Evolutionary conservation across 1,140 invertebrate genomes (phyloP).

Genomic region (Teleopsis dalmanni): DNA sequence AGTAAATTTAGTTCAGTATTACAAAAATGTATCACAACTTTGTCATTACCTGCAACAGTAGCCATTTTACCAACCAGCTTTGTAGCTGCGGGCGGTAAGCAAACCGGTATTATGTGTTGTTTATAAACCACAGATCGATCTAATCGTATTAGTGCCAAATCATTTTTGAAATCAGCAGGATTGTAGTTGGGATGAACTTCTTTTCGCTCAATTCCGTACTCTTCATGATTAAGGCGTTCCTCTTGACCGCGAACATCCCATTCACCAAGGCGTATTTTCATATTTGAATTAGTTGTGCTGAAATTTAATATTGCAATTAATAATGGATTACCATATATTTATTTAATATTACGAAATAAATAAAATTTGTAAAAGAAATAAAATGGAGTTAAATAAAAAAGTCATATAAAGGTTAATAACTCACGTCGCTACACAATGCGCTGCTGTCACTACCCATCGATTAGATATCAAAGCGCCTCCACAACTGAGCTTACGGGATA

Average conservation of each 20-base stretch:
- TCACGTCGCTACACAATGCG: constrained; percentile 83
- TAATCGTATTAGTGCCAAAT: constrained; percentile 77
- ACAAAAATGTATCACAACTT: too few species aligned
- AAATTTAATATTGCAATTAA: not conserved
- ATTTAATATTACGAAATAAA: not conserved
- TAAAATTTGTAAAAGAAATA: not conserved
- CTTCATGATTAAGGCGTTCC: constrained; percentile 77
- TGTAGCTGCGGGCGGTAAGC: constrained; percentile 63
- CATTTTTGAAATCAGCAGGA: constrained; percentile 80
- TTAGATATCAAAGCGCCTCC: constrained; percentile 85
- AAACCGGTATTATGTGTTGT: constrained; percentile 82
- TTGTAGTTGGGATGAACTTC: constrained; percentile 86
- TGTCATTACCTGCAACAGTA: constrained; percentile 79
- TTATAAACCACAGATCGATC: constrained; percentile 72
- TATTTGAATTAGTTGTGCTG: constrained; percentile 68
- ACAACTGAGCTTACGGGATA: constrained; percentile 83
- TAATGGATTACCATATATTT: not conserved
- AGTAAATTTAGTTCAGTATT: too few species aligned
- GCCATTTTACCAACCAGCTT: constrained; percentile 76
- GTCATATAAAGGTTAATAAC: constrained; percentile 33
- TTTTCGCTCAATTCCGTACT: constrained; percentile 79
- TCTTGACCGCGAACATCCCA: constrained; percentile 81
- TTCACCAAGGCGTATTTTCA: constrained; percentile 81
- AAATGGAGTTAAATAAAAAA: not conserved
- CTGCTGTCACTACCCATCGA: constrained; percentile 81